phyloP scores from a whole-genome alignment of 2,113 vertebrate genomes.

The Neogobius melanostomus region DNA sequence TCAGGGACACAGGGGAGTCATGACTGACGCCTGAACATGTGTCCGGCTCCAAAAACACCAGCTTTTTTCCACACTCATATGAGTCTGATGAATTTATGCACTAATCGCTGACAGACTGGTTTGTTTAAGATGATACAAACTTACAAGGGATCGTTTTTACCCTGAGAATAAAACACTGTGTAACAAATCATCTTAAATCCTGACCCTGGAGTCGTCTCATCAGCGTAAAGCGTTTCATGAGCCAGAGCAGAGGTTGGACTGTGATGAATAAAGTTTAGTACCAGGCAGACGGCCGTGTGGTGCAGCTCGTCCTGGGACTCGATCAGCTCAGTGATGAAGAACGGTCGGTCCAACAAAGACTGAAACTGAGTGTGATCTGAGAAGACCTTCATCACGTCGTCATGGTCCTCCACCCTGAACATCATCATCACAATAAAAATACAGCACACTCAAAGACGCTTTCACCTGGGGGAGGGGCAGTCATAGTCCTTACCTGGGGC shows the following conservation, averaged over 20 bases:
- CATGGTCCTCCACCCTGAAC: conserved; percentile 86
- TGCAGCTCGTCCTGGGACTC: conserved; percentile 76
- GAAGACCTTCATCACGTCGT: conserved; percentile 81
- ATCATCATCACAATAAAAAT: not conserved
- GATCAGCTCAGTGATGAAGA: conserved; percentile 81
- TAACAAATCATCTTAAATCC: too few relatives aligned
- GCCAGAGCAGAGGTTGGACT: not conserved
- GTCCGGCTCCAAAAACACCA: too few relatives aligned
- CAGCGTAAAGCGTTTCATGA: too few relatives aligned
- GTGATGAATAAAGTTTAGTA: conserved; percentile 37
- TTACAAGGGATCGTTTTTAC: too few relatives aligned
- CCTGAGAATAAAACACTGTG: too few relatives aligned
- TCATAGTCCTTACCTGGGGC: conserved; percentile 52
- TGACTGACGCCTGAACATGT: too few relatives aligned
- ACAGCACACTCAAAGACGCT: conserved; percentile 66
- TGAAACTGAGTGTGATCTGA: conserved; percentile 63
- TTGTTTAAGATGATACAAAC: too few relatives aligned
- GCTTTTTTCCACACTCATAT: too few relatives aligned
- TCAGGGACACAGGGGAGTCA: conserved; percentile 26
- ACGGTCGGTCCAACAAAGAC: conserved; percentile 65
- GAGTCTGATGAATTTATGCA: too few relatives aligned
- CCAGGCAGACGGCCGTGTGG: conserved; percentile 85
- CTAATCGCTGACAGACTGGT: too few relatives aligned
- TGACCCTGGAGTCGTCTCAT: too few relatives aligned
- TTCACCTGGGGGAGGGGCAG: conserved; percentile 72